These are phyloP conservation scores for Lepidocyrtinus sp. DNA, from an alignment of 2,888 invertebrate genomes.

Conservation along the genomic window DNA sequence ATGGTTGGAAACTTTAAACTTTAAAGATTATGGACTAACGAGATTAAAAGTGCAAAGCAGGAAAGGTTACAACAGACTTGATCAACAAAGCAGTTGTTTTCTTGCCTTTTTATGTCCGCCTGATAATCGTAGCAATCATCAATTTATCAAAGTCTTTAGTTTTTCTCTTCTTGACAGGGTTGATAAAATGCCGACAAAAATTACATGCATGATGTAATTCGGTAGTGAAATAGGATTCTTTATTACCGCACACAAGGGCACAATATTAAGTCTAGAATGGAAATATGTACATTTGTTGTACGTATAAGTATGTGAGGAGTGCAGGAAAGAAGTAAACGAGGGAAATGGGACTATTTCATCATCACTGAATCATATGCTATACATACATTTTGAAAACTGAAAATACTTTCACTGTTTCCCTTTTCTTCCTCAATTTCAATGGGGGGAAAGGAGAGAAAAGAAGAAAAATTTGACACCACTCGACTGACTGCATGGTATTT, in stretches of 20 bases:
- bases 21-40: no score
- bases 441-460: background rate
- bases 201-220: conserved; percentile 60
- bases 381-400: no score
- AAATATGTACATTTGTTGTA: background rate
- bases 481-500: conserved; percentile 17
- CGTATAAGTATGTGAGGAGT: conserved; percentile 21
- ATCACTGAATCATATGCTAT: conserved; percentile 32
- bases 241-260: conserved; percentile 52
- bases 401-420: no score
- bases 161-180: no score
- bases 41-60: no score
- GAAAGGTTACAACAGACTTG: no score
- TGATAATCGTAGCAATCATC: no score
- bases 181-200: conserved; percentile 57
- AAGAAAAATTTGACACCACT: conserved; percentile 53
- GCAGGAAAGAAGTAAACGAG: conserved; percentile 49
- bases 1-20: no score
- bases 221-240: conserved; percentile 61
- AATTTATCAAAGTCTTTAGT: no score
- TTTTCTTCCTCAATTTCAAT: conserved; percentile 34
- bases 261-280: conserved; percentile 35
- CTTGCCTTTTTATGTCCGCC: no score
- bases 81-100: no score
- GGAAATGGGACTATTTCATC: conserved; percentile 57